Base-by-base conservation (phyloP, 2,797 vertebrate species). In the Cirrhinus mrigala region DNA sequence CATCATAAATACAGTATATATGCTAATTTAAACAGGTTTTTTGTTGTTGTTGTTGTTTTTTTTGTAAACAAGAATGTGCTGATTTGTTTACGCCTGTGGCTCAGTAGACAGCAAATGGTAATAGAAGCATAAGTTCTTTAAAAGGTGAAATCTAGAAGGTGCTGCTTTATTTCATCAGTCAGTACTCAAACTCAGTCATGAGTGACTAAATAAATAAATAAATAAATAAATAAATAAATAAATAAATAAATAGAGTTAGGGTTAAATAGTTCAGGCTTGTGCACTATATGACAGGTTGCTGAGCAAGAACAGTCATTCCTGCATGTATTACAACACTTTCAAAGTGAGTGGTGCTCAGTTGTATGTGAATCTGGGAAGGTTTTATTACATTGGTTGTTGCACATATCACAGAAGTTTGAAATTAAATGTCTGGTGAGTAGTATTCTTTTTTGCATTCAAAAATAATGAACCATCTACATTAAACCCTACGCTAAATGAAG, bases 1-100 rank as follows among this genome's bases (percentile, higher is more conserved):
- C n/a, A 64, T 64, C 66, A 75, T 75, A 75, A 81, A 81, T 89
- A 64, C 58, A 64, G 58, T 64, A 74, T 74, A 79, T 64, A 84
- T 81, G 84, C 76, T 77, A 89, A 84, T 84, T 22, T 50, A 75
- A 87, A 44, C 74, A 54, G 58, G 44, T 76, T 84, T 85, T 68
- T 40, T n/a, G n/a, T n/a, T n/a, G n/a, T n/a, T n/a, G n/a, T n/a
- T n/a, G n/a, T n/a, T n/a, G n/a, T n/a, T 11, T 11, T 58, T 27
- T 86, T 69, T 76, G 9, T 7, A 75, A 86, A 74, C 79, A 24
- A 73, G 56, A 82, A 81, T 83, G 62, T 83, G 87, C 46, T 50
- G 76, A 75, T 90, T 79, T 89, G 82, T 85, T 86, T 79, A 87
- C 48, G 29, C 84, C 84, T 76, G 18, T 3, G 68, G 84, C 76